Evolutionary conservation across 2,797 vertebrate species (phyloP).

Genomic region (Xenopus petersii): DNA sequence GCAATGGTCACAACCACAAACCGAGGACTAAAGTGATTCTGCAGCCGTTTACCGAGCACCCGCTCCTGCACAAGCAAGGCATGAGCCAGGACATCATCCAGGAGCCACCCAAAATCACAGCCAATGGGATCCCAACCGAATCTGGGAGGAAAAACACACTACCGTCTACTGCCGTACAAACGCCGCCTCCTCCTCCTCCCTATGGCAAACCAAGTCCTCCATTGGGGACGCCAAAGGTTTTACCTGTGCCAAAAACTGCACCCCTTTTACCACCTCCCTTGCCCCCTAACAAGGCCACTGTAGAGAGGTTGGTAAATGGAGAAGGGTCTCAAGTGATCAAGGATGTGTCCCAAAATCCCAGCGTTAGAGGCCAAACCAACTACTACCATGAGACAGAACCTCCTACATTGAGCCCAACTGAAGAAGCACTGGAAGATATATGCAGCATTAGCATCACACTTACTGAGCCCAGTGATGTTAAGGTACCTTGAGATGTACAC

Average conservation of each 20-base stretch:
- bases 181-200: neutral
- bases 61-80: conserved; percentile 59
- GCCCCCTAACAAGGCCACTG: neutral
- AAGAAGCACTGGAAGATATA: conserved; percentile 42
- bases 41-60: conserved; percentile 54
- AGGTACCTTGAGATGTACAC: conserved; percentile 50
- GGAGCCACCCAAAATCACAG: conserved; percentile 55
- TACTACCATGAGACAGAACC: conserved; percentile 52
- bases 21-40: conserved; percentile 54
- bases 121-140: conserved; percentile 61
- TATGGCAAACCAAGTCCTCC: neutral
- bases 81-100: conserved; percentile 49
- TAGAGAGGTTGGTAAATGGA: conserved; percentile 56
- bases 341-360: conserved; percentile 17
- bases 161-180: neutral
- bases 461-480: conserved; percentile 58
- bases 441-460: conserved; percentile 27
- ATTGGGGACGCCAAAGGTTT: neutral
- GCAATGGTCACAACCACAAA: conserved; percentile 60
- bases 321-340: conserved; percentile 45
- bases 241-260: neutral
- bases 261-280: neutral
- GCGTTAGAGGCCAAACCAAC: conserved; percentile 46
- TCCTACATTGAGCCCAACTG: conserved; percentile 33
- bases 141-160: conserved; percentile 35